Conservation (phyloP, 92 coral and sea anemone genomes). For the Umimayanthus kanabou region DNA sequence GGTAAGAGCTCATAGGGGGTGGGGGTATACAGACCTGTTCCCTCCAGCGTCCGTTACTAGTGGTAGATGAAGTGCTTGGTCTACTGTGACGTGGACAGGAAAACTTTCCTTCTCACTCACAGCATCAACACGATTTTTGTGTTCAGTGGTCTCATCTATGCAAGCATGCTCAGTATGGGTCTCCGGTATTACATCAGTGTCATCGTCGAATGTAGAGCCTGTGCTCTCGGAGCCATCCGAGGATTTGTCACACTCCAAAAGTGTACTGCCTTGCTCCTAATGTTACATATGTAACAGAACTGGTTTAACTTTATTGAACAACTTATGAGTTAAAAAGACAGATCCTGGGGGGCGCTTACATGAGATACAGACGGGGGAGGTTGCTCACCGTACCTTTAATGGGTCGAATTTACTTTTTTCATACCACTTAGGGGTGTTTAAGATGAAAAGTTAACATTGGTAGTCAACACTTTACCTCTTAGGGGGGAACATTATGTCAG, state of each 20-base stretch:
- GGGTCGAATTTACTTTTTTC: no score
- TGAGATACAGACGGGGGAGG: no score
- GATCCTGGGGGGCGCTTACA: no score
- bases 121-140: conserved; percentile 16
- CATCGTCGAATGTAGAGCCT: conserved; percentile 1
- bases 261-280: conserved; percentile 21
- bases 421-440: no score
- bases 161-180: conserved; percentile 9
- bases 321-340: no score
- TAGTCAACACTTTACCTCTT: no score
- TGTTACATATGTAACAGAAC: not conserved
- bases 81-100: conserved; percentile 88
- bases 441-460: no score
- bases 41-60: conserved; percentile 61
- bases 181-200: conserved; percentile 21
- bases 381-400: no score
- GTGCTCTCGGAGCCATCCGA: conserved; percentile 22
- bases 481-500: no score
- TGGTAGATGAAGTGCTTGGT: conserved; percentile 89
- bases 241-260: conserved; percentile 27
- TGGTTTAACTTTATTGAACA: not conserved
- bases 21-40: conserved; percentile 61
- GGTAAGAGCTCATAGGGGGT: not conserved
- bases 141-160: not conserved
- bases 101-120: conserved; percentile 65